These are phyloP conservation scores for Sycon ciliatum DNA, from an alignment of 37 sponge, comb jelly and placozoan species.

Conservation along the genomic window DNA sequence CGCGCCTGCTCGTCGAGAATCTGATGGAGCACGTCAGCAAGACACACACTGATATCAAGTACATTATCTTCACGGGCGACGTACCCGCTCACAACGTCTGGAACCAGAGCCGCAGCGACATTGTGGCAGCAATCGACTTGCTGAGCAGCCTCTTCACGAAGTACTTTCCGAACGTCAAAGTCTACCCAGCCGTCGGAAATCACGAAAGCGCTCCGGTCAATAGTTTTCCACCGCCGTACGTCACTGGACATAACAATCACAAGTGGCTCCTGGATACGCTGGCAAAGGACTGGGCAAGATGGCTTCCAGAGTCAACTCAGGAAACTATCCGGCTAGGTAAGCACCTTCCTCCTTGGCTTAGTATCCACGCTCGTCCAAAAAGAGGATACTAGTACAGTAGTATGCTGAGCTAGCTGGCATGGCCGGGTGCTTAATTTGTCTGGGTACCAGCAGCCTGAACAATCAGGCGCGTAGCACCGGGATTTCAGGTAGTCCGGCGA, in stretches of 20 bases:
- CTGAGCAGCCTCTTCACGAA: constrained; percentile 41
- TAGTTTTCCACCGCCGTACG: constrained; percentile 80
- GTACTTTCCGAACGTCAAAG: constrained; percentile 60
- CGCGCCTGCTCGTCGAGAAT: constrained; percentile 48
- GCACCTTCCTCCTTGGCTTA: too few species aligned
- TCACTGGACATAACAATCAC: constrained; percentile 62
- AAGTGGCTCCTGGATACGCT: constrained; percentile 70
- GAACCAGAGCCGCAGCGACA: constrained; percentile 80
- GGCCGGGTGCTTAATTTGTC: too few species aligned
- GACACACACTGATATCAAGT: constrained; percentile 57
- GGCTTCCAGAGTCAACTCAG: constrained; percentile 53
- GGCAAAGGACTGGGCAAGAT: constrained; percentile 54
- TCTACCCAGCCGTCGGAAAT: constrained; percentile 80
- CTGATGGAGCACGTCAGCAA: constrained; percentile 51
- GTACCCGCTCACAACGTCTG: constrained; percentile 95
- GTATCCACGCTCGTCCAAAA: too few species aligned
- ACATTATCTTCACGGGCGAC: constrained; percentile 87
- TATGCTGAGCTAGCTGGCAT: too few species aligned
- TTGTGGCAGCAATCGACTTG: constrained; percentile 38
- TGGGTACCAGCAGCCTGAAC: too few species aligned
- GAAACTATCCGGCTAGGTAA: constrained; percentile 47
- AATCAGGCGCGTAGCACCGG: too few species aligned
- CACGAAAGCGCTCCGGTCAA: constrained; percentile 89
- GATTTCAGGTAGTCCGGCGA: too few species aligned
- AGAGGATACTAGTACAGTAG: too few species aligned